Base-by-base conservation (phyloP, 2,888 invertebrate genomes). In the Drosophila borealis region DNA sequence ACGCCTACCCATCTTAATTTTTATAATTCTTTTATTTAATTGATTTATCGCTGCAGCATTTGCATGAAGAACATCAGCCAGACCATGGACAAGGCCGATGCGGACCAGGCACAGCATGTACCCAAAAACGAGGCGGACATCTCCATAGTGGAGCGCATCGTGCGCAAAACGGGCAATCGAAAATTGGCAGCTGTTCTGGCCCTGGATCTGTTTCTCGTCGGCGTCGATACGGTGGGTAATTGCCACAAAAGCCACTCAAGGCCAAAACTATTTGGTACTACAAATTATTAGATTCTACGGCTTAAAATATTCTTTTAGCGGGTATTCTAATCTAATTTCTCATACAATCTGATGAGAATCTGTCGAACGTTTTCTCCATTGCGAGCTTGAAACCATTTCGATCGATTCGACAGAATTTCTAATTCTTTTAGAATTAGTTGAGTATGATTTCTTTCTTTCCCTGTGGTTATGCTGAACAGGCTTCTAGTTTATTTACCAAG, bases 161-260 rank as follows among this genome's bases (percentile, higher is more conserved):
- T 94, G 39, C 89, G 92, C 55, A 93, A 94, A 90, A 94, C 94
- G 25, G 93, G 93, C 54, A 94, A 94, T 90, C 93, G 93, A 36
- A 94, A 94, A 90, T 87, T 94, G 61, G 95, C 96, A 11, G 94
- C 95, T 8, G 95, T 96, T 67, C 93, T 97, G 72, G 95, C 96
- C 6, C 91, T 97, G 65, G 97, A 97, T 91, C 93, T 97, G 74
- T 94, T 97, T 77, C 93, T 96, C 17, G 97, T 97, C 70, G 97
- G 97, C 11, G 95, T 97, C 1, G 96, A 96, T 89, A 97, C 97
- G 76, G 95, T 94, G 91, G 86, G 90, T 74, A 41, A n/a, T 6
- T 6, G 0, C 4, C 10, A 9, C 13, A 14, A 29, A 9, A 48
- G 56, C n/a, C 25, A 48, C 48, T 34, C 29, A 25, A 56, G 25